A percentile compares a stretch with the other conserved stretches of the same genome.
phyloP scores from a whole-genome alignment of 2,113 vertebrate genomes.

The Pangasianodon gigas region DNA sequence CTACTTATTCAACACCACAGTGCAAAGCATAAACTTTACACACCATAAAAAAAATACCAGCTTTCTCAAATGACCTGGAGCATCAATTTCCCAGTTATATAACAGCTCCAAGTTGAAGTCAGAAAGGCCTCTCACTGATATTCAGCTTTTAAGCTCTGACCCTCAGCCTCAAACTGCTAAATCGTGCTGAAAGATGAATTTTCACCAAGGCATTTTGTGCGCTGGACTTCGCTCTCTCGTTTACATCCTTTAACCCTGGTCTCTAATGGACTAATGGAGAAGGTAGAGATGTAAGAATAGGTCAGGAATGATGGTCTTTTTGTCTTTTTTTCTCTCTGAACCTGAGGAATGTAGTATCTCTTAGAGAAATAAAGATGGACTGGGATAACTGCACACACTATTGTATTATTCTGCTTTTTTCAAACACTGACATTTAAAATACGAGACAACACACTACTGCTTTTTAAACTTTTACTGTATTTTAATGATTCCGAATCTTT shows the following conservation, averaged over 20 bases:
- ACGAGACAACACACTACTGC: background rate
- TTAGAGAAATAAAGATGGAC: background rate
- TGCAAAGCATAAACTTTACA: background rate
- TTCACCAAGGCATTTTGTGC: background rate
- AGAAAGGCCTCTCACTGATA: background rate
- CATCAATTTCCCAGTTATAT: background rate
- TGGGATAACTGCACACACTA: background rate
- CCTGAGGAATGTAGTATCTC: background rate
- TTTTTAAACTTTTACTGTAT: background rate
- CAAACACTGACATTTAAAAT: background rate
- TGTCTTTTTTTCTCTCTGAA: background rate
- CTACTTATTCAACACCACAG: background rate
- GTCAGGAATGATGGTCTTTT: background rate
- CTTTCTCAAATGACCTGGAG: background rate
- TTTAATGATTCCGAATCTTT: background rate
- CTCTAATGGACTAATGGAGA: constrained; percentile 14
- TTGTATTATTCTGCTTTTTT: background rate
- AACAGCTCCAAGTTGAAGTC: background rate
- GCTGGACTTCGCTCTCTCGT: background rate
- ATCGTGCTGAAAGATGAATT: background rate
- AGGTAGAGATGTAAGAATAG: background rate
- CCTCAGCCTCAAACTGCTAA: background rate
- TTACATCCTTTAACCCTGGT: background rate
- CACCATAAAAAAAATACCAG: background rate
- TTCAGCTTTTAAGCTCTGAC: background rate